Conservation (phyloP, 2,888 invertebrate genomes). For the Meta bourneti region DNA sequence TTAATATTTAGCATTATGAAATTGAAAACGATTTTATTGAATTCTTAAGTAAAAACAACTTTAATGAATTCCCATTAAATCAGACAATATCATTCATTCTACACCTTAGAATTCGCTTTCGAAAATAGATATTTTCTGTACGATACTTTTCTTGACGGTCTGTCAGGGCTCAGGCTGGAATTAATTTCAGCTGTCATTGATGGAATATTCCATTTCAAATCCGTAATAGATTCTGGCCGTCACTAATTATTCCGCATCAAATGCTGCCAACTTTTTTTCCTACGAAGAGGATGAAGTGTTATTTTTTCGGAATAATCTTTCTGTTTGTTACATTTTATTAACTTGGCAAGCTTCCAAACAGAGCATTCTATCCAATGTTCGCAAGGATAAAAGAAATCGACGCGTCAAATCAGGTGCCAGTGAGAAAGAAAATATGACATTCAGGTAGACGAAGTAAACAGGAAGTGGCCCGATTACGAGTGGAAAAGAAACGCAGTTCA, state of each 20-base stretch:
- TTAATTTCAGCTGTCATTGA: too few relatives aligned
- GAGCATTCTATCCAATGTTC: neutral
- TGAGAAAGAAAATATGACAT: conserved; percentile 19
- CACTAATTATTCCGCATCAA: neutral
- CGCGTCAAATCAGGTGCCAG: conserved; percentile 7
- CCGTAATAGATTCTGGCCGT: neutral
- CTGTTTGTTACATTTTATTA: too few relatives aligned
- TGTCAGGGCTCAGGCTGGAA: neutral
- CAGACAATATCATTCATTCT: too few relatives aligned
- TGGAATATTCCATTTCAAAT: too few relatives aligned
- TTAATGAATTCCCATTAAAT: too few relatives aligned
- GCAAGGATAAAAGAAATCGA: neutral
- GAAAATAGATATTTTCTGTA: too few relatives aligned
- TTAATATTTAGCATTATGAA: too few relatives aligned
- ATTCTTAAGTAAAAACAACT: too few relatives aligned
- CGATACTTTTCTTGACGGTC: too few relatives aligned
- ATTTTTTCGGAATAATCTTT: neutral
- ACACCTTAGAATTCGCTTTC: too few relatives aligned
- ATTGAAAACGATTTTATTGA: too few relatives aligned
- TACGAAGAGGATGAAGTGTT: neutral
- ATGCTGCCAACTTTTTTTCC: neutral
- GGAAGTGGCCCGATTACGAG: conserved; percentile 39
- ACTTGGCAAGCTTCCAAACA: conserved; percentile 4
- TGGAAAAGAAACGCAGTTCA: neutral
- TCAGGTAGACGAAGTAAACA: conserved; percentile 62